A percentile compares a stretch with the other conserved stretches of the same genome.
These are phyloP conservation scores for Morphnarchus princeps DNA, from an alignment of 2,113 vertebrate species.

Conservation along the genomic window DNA sequence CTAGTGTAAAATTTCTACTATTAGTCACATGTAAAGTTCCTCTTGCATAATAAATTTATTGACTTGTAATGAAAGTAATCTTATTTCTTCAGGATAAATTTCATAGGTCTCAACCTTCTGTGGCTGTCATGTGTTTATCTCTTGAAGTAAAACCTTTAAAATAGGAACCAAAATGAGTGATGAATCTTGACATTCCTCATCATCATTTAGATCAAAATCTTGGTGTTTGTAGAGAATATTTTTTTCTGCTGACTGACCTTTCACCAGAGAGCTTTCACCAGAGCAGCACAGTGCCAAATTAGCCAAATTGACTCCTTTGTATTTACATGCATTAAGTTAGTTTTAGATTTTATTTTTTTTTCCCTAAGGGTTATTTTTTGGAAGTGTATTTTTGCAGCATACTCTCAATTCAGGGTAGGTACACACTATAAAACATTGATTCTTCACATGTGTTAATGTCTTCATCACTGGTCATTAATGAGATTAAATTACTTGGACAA, in stretches of 20 bases:
- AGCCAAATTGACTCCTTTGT: not conserved
- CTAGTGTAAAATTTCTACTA: not conserved
- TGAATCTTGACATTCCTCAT: not conserved
- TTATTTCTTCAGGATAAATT: not conserved
- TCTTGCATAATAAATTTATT: not conserved
- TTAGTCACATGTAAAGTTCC: constrained; percentile 1
- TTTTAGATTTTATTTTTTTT: not conserved
- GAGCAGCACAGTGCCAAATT: not conserved
- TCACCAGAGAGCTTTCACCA: not conserved
- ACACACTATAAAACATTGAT: not conserved
- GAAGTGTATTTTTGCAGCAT: not conserved
- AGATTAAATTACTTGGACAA: not conserved
- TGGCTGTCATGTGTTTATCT: not conserved
- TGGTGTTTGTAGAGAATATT: not conserved
- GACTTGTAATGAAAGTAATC: not conserved
- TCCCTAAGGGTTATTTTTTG: not conserved
- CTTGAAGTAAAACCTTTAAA: not conserved
- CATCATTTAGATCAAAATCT: not conserved
- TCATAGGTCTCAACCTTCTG: not conserved
- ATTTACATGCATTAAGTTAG: not conserved
- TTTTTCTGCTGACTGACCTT: not conserved
- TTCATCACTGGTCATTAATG: not conserved
- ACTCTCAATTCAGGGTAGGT: not conserved
- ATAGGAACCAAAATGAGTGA: not conserved
- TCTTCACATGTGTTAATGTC: not conserved